Evolutionary conservation across 2,797 vertebrate species (phyloP), one percentile per base, ranked within the genome.

Genomic region (Dermochelys coriacea): DNA sequence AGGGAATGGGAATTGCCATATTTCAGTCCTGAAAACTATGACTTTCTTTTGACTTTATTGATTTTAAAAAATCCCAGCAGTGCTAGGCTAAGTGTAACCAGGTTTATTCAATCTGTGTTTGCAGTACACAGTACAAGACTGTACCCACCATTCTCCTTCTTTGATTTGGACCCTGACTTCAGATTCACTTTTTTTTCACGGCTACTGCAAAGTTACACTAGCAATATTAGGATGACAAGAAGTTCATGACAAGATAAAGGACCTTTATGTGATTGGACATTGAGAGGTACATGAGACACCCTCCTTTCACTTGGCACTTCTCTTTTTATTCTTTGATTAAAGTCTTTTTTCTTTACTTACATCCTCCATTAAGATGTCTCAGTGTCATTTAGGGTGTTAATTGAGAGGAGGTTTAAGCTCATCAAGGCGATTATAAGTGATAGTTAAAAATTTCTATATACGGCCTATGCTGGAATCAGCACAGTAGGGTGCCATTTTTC

Each of bases 351-450:
- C 97, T 96, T 95, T 98, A 98, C 98, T 99, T 99, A 98, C 98
- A 98, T 98, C 98, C 98, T 98, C 98, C 98, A 99, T 99, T 99
- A 99, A 99, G 98, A 98, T 98, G 98, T 99, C 98, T 98, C 98
- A 94, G 97, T 98, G 98, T 99, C 98, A 98, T 99, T 99, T 99
- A 98, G 99, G 98, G 99, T 99, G 98, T 98, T 99, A 99, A 99
- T 99, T 99, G 99, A 99, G 99, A 99, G 98, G 98, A 98, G 99
- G 98, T 98, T 98, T 98, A 98, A 98, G 98, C 99, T 99, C 99
- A 99, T 99, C 98, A 99, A 99, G 98, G 98, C 98, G 99, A 99
- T 99, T 99, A 99, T 99, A 99, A 99, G 99, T 98, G 99, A 99
- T 99, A 98, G 98, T 98, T 99, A 98, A 98, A 99, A 99, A 99